These are phyloP conservation scores for Ceryle rudis DNA, from an alignment of 2,797 vertebrate genomes.

Conservation along the genomic window DNA sequence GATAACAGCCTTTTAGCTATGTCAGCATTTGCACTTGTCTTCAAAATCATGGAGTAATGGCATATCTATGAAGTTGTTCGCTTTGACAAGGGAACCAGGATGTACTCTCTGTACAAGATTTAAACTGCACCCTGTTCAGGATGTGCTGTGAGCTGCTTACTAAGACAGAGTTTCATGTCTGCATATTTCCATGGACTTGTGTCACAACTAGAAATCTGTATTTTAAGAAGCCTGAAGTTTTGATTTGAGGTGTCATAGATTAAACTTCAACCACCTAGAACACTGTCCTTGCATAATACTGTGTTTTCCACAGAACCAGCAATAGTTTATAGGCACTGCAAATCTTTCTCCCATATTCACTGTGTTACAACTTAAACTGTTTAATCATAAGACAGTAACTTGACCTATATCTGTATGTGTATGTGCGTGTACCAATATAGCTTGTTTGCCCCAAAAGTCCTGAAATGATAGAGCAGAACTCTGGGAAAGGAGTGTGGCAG, in stretches of 20 bases:
- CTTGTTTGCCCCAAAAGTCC: neutral
- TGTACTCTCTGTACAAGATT: neutral
- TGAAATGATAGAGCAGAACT: neutral
- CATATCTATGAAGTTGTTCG: neutral
- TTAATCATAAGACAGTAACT: neutral
- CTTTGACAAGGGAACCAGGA: neutral
- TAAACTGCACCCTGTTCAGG: neutral
- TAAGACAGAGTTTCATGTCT: neutral
- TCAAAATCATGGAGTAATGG: neutral
- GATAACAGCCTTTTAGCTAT: slow-evolving; percentile 1
- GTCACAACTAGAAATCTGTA: neutral
- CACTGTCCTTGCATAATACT: rapidly evolving
- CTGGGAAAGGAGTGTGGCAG: neutral
- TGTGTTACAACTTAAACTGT: neutral
- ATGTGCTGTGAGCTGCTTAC: neutral
- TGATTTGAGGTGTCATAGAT: neutral
- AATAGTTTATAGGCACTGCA: neutral
- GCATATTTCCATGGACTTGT: neutral
- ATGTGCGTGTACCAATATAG: neutral
- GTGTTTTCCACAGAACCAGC: neutral
- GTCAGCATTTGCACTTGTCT: neutral
- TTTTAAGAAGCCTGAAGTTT: neutral
- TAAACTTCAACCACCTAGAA: neutral
- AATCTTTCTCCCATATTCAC: neutral
- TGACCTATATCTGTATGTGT: neutral